phyloP scores from a whole-genome alignment of 2,797 vertebrate genomes.

The Botia almorhae region DNA sequence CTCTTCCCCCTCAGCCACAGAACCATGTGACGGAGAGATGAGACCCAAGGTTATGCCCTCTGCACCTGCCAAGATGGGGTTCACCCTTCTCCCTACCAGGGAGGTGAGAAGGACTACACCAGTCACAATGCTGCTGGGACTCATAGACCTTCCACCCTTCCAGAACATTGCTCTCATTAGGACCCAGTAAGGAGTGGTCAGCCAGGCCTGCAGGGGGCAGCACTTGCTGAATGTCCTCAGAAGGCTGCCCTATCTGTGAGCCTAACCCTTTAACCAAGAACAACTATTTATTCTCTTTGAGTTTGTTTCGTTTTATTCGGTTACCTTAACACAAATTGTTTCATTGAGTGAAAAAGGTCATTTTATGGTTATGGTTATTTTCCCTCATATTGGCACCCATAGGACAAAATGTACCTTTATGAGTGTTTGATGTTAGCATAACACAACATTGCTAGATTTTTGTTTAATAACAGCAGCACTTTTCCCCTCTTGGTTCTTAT shows the following conservation, averaged over 20 bases:
- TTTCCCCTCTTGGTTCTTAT: conserved; percentile 42
- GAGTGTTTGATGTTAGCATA: conserved; percentile 18
- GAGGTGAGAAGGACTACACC: conserved; percentile 58
- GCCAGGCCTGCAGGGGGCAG: conserved; percentile 48
- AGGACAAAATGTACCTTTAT: not conserved
- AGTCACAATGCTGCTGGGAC: conserved; percentile 52
- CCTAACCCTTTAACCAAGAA: conserved; percentile 67
- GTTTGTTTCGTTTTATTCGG: conserved; percentile 53
- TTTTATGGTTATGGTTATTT: conserved; percentile 20
- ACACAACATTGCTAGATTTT: conserved; percentile 20
- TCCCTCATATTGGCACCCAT: not conserved
- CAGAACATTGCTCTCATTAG: conserved; percentile 58
- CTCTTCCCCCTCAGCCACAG: conserved; percentile 87
- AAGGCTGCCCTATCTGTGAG: conserved; percentile 41
- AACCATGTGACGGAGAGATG: conserved; percentile 99
- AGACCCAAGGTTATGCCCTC: conserved; percentile 68
- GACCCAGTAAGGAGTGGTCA: conserved; percentile 52
- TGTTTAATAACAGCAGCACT: conserved; percentile 40
- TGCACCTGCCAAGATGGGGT: conserved; percentile 42
- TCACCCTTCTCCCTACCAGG: conserved; percentile 60
- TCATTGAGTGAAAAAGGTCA: conserved; percentile 40
- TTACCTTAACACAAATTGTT: conserved; percentile 59
- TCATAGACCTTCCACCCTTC: conserved; percentile 57
- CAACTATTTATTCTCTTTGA: conserved; percentile 69
- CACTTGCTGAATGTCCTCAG: conserved; percentile 59